Evolutionary conservation across 1,140 invertebrate genomes (phyloP), one percentile per base, ranked within the genome.

Genomic region (Drosophila miranda): DNA sequence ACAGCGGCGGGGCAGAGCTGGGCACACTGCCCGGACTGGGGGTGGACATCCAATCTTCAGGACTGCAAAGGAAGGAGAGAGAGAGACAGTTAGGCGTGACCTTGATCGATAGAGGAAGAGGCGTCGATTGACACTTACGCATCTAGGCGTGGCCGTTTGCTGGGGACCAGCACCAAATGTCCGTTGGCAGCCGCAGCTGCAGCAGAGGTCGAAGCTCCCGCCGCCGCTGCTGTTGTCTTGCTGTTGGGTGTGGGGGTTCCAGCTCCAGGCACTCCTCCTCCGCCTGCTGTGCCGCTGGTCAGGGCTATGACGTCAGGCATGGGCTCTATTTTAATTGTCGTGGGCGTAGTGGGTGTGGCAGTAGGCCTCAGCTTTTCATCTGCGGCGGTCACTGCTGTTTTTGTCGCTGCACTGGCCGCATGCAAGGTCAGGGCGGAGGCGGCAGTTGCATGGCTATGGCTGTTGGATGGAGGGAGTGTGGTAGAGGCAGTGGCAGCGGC

Each of bases 11-110:
- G 92, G 93, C 89, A 91, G 93, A 75, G 90, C 91, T 92, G 79
- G 93, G 93, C 73, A 93, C 93, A 67, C 93, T 92, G 50, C 91
- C 92, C 6, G 93, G 92, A 89, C 93, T 93, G 42, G 92, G 92
- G 2, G 93, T 93, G 34, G 93, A 91, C 50, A 94, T 87, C 94
- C 94, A 95, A 75, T 95, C 93, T 75, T 94, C 94, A 16, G 92
- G 89, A 7, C 93, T 91, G 55, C 1, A 55, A 69, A 11, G 7
- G 19, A 7, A 42, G 1, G 5, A 23, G 2, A 48, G 8, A 21
- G 21, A 7, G 16, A 11, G 5, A 21, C 48, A 9, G 13, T 11
- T 14, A 13, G 6, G 8, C 3, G 9, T 45, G 6, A 13, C 13
- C n/a, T 3, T 3, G 0, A 30, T 21, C 6, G 3, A 1, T 7